Evolutionary conservation across 2,113 vertebrate species (phyloP).

Genomic region (Nanorana parkeri): DNA sequence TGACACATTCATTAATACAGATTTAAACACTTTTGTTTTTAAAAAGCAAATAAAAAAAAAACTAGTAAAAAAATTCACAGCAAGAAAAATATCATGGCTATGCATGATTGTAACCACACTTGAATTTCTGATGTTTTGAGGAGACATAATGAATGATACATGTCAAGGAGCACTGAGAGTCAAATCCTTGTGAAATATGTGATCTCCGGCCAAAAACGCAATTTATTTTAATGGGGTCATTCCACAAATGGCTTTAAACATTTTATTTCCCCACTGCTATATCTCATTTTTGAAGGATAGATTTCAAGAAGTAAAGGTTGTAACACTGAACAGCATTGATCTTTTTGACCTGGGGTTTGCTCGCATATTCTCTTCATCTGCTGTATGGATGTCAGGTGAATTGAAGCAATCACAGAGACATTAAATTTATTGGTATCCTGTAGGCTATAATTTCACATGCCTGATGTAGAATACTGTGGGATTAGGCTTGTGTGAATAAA

Average conservation of each 20-base stretch:
- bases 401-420: conserved; percentile 43
- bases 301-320: conserved; percentile 5
- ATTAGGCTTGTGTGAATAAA: not conserved
- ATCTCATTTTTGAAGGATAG: conserved; percentile 22
- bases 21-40: too few relatives aligned
- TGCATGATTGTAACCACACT: too few relatives aligned
- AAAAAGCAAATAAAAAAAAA: too few relatives aligned
- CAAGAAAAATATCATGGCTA: too few relatives aligned
- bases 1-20: too few relatives aligned
- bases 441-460: conserved; percentile 11
- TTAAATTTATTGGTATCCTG: conserved; percentile 18
- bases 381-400: conserved; percentile 37
- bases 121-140: too few relatives aligned
- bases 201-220: conserved; percentile 14
- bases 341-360: conserved; percentile 23
- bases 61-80: too few relatives aligned
- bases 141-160: not conserved
- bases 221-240: conserved; percentile 21
- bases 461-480: conserved; percentile 32
- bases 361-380: conserved; percentile 38
- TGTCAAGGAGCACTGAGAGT: not conserved
- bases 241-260: conserved; percentile 10
- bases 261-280: conserved; percentile 7
- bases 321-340: conserved; percentile 16
- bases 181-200: not conserved